Conservation (phyloP, 2,888 invertebrate species). For the Dusona sp. region DNA sequence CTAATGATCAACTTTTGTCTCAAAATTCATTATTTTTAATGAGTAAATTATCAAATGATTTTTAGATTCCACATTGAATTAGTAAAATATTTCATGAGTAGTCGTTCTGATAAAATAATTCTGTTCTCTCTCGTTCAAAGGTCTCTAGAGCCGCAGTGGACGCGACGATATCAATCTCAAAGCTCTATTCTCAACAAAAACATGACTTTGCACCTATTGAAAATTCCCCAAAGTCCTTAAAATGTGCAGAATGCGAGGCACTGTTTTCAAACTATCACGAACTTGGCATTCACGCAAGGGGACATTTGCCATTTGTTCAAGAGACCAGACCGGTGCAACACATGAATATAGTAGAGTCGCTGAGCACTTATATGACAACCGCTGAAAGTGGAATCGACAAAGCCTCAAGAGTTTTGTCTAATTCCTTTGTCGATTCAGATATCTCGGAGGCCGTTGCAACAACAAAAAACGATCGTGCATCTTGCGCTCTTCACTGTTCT, state of each 20-base stretch:
- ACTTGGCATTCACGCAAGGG: constrained; percentile 76
- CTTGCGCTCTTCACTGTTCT: constrained; percentile 81
- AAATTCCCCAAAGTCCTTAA: constrained; percentile 77
- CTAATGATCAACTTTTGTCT: too few relatives aligned
- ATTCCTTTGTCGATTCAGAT: constrained; percentile 62
- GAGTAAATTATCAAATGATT: too few relatives aligned
- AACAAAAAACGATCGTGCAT: constrained; percentile 72
- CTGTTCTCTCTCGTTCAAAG: constrained; percentile 62
- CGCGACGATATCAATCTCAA: constrained; percentile 76
- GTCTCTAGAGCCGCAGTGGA: constrained; percentile 78
- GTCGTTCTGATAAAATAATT: not conserved
- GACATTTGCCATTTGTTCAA: constrained; percentile 78
- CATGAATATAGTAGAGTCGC: constrained; percentile 81
- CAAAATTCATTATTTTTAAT: too few relatives aligned
- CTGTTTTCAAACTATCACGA: constrained; percentile 80
- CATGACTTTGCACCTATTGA: constrained; percentile 76
- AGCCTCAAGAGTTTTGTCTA: constrained; percentile 20
- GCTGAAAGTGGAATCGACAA: constrained; percentile 63
- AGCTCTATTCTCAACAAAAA: constrained; percentile 78
- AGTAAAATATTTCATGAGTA: not conserved
- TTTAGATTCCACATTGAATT: too few relatives aligned
- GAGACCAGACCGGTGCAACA: constrained; percentile 77
- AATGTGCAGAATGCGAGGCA: constrained; percentile 79
- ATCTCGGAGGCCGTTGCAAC: constrained; percentile 51
- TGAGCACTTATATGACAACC: constrained; percentile 70